Base-by-base conservation (phyloP, 2,797 vertebrate genomes). In the Atherinosoma microstoma region DNA sequence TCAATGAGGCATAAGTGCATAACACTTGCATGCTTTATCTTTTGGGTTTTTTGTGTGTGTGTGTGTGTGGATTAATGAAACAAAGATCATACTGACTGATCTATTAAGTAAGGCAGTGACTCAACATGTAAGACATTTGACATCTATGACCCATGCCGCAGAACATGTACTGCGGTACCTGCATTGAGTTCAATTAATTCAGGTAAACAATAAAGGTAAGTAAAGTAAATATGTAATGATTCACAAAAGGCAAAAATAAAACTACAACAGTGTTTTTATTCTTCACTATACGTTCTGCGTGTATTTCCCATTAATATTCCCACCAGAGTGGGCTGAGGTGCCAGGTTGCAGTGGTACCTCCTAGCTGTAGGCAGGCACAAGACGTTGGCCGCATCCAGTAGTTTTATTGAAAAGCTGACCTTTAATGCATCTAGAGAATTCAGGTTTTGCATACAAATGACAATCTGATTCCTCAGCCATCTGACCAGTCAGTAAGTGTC, bases 401-500 rank as follows among this genome's bases (percentile, higher is more conserved):
- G 69, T 56, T 66, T 79, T 76, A 75, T 64, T 81, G 80, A 85
- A 84, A 89, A 84, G 57, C 76, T 93, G 93, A 94, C 94, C 93
- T 95, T 95, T 94, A 87, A 87, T 45, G 80, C 70, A 76, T 91
- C 81, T 87, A 75, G 74, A 79, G 85, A 89, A 84, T 75, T 70
- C 85, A 87, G 81, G 85, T 83, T 82, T 83, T 87, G 91, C 91
- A 94, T 94, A 91, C 89, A 86, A 92, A 94, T 93, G 83, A 87
- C 77, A 70, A 82, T 84, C 64, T 47, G 59, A 78, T 58, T 75
- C 61, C 65, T 83, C 78, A 56, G 78, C 75, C 80, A 82, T 81
- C 67, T 74, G 67, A 62, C 66, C 76, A 74, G 80, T 79, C 84
- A 76, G 58, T 84, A 71, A 80, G 11, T 56, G 58, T 59, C 67